Base-by-base conservation (phyloP, 2,113 vertebrate species). In the Cyprinodon variegatus region DNA sequence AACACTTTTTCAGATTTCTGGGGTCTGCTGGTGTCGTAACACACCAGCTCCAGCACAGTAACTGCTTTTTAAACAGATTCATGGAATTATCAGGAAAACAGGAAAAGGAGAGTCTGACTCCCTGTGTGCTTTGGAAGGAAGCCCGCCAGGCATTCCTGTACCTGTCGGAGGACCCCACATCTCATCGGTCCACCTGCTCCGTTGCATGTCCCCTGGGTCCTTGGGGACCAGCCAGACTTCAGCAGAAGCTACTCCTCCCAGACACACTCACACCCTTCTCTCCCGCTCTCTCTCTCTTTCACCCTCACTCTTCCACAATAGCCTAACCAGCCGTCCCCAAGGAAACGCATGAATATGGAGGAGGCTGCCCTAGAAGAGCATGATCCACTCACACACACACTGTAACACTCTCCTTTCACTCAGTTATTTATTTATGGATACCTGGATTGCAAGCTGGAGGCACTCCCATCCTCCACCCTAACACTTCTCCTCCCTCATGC, bases 271-370 rank as follows among this genome's bases (percentile, higher is more conserved):
- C 72, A 65, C 70, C 64, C 22, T 70, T 86, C 66, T 81, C 41
- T 64, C 76, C 61, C 46, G 67, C 74, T 78, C 83, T 79, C 83
- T 87, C 78, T 63, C 70, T 87, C 74, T 82, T 86, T 84, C 82
- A 80, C 74, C 79, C 64, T 37, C 38, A 61, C 79, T 86, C 84
- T 91, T 83, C 85, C 86, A 91, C 91, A 93, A 92, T 86, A 92
- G 90, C 85, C 84, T 60, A 78, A 91, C 86, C 88, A 70, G 80
- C 45, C 69, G 78, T 91, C 92, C 92, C 89, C 88, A 84, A 88
- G 92, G 91, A 83, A 90, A 92, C 81, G 46, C 90, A 92, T 93
- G 88, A 94, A 94, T 92, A 94, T 93, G 93, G 90, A 93, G 77
- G 77, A 90, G 87, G 69, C 74, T 86, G 77, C 78, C 83, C 90